Evolutionary conservation across 2,113 vertebrate genomes (phyloP), one percentile per base, ranked within the genome.

Genomic region (Halichoerus grypus): DNA sequence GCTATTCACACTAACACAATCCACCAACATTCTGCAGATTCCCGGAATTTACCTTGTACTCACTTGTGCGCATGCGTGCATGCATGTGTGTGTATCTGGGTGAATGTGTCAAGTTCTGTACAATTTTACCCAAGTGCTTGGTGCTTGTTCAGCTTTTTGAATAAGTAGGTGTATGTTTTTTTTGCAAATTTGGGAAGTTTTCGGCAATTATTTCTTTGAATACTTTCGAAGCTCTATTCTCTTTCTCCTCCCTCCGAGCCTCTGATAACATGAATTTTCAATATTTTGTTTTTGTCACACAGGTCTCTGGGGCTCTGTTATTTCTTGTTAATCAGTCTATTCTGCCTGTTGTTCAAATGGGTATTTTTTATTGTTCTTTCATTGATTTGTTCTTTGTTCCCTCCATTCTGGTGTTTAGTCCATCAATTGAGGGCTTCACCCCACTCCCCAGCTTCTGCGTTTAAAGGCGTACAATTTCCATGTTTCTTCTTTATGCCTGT

Each of bases 141-240:
- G 39, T 19, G 7, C 14, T 77, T 77, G 9, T 77, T 88, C n/a
- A 39, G 2, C 31, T 59, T 93, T 88, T 49, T 67, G 5, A 84
- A 16, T 89, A 51, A 67, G 33, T 28, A 72, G 33, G n/a, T 65
- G 1, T 59, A 59, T 65, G 24, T 67, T 77, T 26, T 26, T 46
- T 83, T 59, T 59, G 39, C 13, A 93, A 51, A 67, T 83, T 57
- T 83, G 59, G 36, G 3, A 88, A 14, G 6, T 93, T 81, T 81
- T 81, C 16, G 63, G 55, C n/a, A 87, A 33, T 87, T 92, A 72
- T 72, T 87, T 87, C 42, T 92, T 95, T 72, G 46, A 74, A 65
- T 8, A 81, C n/a, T 16, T 57, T 74, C 65, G 36, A 46, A 76
- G 36, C 31, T 49, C 42, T 6, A 9, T 57, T 74, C 59, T 81